A percentile compares a stretch with the other conserved stretches of the same genome.
These are phyloP conservation scores for Lysiphlebus fabarum DNA, from an alignment of 1,140 invertebrate species.

Conservation along the genomic window DNA sequence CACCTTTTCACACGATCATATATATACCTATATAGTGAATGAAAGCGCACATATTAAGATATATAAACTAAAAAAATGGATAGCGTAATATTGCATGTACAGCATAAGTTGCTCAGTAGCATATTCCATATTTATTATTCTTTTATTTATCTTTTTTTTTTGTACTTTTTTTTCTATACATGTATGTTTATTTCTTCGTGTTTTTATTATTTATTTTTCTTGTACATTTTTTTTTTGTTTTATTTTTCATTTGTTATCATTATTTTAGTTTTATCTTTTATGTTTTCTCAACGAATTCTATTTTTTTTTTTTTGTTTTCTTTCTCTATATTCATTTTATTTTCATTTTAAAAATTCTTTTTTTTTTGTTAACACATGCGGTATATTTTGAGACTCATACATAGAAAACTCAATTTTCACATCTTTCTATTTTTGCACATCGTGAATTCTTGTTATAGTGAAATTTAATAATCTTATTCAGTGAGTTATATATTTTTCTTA, in stretches of 20 bases:
- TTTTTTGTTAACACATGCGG: background rate
- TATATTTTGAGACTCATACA: background rate
- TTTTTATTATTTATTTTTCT: constrained; percentile 16
- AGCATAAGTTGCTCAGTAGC: constrained; percentile 16
- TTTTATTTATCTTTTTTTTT: constrained; percentile 21
- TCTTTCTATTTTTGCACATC: constrained; percentile 4
- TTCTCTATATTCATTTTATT: background rate
- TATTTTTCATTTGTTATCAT: background rate
- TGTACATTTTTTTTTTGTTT: background rate
- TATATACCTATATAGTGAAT: constrained; percentile 15
- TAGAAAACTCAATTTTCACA: constrained; percentile 7
- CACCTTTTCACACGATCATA: constrained; percentile 13
- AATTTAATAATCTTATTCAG: constrained; percentile 16
- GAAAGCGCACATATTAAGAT: background rate
- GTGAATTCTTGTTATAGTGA: constrained; percentile 11
- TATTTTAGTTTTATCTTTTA: constrained; percentile 5
- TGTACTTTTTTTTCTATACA: constrained; percentile 35
- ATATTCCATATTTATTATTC: constrained; percentile 13
- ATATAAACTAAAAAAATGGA: background rate
- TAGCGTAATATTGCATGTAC: constrained; percentile 4
- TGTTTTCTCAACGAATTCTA: background rate
- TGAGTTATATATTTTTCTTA: too few species aligned
- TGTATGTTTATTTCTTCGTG: constrained; percentile 20
- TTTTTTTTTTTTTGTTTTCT: constrained; percentile 20
- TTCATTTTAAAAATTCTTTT: constrained; percentile 1